Conservation (phyloP, 2,113 vertebrate species). For the Macroglossus sobrinus region DNA sequence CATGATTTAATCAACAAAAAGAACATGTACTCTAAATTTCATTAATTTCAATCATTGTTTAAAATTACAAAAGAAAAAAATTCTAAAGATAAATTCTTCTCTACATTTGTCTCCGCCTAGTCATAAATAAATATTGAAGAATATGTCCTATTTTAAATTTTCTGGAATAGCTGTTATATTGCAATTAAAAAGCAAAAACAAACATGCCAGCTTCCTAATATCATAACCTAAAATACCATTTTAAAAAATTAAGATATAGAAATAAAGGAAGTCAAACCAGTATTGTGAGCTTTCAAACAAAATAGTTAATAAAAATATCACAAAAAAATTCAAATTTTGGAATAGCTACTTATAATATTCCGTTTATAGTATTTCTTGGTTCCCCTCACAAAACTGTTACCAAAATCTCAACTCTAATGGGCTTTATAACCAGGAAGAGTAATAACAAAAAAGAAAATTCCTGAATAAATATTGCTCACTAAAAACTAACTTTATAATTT, state of each 20-base stretch:
- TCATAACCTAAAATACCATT: background rate
- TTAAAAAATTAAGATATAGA: background rate
- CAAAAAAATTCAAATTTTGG: background rate
- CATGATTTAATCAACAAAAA: background rate
- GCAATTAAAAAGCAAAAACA: background rate
- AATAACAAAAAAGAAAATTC: background rate
- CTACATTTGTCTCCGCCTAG: background rate
- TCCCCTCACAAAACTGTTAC: background rate
- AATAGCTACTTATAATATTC: background rate
- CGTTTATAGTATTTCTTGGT: background rate
- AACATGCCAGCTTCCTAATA: background rate
- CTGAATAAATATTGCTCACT: background rate
- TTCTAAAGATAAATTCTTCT: background rate
- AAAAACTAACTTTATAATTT: background rate
- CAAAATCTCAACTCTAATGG: conserved; percentile 1
- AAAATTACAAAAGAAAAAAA: conserved; percentile 18
- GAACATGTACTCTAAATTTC: background rate
- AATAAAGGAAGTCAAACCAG: background rate
- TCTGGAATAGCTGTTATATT: background rate
- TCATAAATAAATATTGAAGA: conserved; percentile 26
- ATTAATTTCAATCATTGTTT: background rate
- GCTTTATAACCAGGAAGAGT: background rate
- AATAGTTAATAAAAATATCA: conserved; percentile 17
- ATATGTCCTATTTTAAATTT: background rate
- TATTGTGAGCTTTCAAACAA: conserved; percentile 14